These are phyloP conservation scores for Zosterops japonicus DNA, from an alignment of 2,113 vertebrate species.

Conservation along the genomic window DNA sequence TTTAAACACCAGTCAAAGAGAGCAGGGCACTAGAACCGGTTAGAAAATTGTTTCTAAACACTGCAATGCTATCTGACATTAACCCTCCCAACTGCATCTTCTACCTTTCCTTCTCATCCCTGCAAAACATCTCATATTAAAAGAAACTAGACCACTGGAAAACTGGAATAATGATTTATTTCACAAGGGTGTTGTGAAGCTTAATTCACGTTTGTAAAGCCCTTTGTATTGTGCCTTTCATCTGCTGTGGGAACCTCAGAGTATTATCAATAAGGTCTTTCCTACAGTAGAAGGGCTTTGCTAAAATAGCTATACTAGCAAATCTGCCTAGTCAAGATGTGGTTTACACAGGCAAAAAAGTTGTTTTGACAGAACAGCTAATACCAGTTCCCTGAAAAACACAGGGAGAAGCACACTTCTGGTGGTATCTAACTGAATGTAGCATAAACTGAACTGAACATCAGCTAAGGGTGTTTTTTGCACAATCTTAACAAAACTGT, in stretches of 20 bases:
- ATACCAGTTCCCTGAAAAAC: neutral
- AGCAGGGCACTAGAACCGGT: neutral
- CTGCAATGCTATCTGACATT: neutral
- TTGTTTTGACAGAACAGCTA: conserved; percentile 8
- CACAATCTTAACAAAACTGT: neutral
- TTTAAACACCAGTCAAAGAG: neutral
- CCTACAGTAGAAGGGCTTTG: conserved; percentile 38
- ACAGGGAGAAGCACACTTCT: neutral
- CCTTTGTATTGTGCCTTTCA: conserved; percentile 42
- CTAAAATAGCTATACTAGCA: conserved; percentile 36
- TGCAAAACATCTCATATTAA: neutral
- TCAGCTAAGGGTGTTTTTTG: neutral
- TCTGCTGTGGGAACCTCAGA: conserved; percentile 36
- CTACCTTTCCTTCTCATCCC: neutral
- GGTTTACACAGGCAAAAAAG: neutral
- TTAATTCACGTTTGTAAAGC: conserved; percentile 53
- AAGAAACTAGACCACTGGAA: neutral
- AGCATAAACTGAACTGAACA: neutral
- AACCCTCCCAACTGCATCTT: neutral
- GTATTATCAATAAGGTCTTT: conserved; percentile 42
- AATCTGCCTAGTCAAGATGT: neutral
- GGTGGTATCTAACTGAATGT: neutral
- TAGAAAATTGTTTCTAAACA: neutral
- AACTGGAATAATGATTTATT: conserved; percentile 26
- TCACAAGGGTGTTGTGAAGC: conserved; percentile 31